phyloP scores from a whole-genome alignment of 2,797 vertebrate genomes.

The Meriones psammophilus region DNA sequence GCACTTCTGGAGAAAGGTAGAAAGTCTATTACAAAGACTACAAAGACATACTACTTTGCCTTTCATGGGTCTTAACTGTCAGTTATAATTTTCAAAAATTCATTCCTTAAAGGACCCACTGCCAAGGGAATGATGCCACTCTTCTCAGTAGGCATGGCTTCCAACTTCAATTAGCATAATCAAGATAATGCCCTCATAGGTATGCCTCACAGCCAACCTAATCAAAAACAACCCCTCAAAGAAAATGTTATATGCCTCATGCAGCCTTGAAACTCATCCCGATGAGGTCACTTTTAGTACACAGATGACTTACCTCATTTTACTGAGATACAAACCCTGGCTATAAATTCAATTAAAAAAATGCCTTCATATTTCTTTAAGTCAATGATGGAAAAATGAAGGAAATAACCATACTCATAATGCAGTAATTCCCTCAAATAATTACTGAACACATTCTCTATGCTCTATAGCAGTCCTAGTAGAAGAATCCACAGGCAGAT shows the following conservation, averaged over 20 bases:
- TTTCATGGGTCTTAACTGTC: not conserved
- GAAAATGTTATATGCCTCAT: not conserved
- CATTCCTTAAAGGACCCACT: not conserved
- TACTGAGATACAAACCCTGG: not conserved
- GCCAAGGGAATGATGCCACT: not conserved
- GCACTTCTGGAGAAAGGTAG: not conserved
- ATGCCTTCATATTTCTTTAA: constrained; percentile 17
- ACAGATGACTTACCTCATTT: not conserved
- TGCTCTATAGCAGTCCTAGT: not conserved
- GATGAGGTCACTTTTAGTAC: not conserved
- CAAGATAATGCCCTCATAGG: not conserved
- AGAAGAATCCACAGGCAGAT: not conserved
- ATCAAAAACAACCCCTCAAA: not conserved
- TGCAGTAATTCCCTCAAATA: not conserved
- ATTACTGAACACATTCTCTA: not conserved
- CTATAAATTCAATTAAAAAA: not conserved
- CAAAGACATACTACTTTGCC: not conserved
- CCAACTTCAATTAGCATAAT: not conserved
- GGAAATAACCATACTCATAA: not conserved
- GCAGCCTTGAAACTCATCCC: not conserved
- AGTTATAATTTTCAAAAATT: not conserved
- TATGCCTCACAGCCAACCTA: not conserved
- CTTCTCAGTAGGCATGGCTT: not conserved
- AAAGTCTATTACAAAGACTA: not conserved
- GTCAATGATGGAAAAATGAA: not conserved